A percentile compares a stretch with the other conserved stretches of the same genome.
These are phyloP conservation scores for Caenorhabditis afra DNA, from an alignment of 2,888 invertebrate genomes.

Conservation along the genomic window DNA sequence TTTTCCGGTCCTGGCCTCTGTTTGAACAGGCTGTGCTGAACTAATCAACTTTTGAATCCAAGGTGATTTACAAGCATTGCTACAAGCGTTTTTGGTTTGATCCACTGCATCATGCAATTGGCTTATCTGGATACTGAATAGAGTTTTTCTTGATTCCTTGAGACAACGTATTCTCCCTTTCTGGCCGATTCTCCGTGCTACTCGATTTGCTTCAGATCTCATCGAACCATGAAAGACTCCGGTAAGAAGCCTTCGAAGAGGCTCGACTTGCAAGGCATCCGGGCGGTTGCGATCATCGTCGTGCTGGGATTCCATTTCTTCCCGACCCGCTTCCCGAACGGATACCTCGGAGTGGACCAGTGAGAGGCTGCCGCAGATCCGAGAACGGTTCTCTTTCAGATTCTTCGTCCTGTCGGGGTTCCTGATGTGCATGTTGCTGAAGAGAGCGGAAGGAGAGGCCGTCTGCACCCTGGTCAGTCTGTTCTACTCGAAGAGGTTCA, in stretches of 20 bases:
- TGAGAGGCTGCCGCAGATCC: conserved; percentile 12
- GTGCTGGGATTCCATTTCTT: conserved; percentile 54
- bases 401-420: conserved; percentile 53
- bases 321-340: conserved; percentile 39
- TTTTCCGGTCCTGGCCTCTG: background rate
- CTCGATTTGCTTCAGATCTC: too few relatives aligned
- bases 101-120: too few relatives aligned
- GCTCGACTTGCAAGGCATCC: conserved; percentile 50
- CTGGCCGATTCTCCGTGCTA: too few relatives aligned
- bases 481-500: conserved; percentile 47
- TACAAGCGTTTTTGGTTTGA: too few relatives aligned
- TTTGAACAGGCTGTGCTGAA: background rate
- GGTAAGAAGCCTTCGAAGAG: conserved; percentile 40
- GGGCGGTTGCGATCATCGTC: conserved; percentile 42
- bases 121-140: too few relatives aligned
- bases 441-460: conserved; percentile 6
- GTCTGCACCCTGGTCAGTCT: conserved; percentile 12
- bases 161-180: too few relatives aligned
- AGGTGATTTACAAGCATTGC: too few relatives aligned
- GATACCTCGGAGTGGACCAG: conserved; percentile 58
- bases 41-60: too few relatives aligned
- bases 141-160: too few relatives aligned
- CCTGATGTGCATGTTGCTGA: conserved; percentile 49
- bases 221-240: too few relatives aligned
- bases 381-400: conserved; percentile 28